Conservation (phyloP, 2,888 invertebrate species). For the Julus scanicus region DNA sequence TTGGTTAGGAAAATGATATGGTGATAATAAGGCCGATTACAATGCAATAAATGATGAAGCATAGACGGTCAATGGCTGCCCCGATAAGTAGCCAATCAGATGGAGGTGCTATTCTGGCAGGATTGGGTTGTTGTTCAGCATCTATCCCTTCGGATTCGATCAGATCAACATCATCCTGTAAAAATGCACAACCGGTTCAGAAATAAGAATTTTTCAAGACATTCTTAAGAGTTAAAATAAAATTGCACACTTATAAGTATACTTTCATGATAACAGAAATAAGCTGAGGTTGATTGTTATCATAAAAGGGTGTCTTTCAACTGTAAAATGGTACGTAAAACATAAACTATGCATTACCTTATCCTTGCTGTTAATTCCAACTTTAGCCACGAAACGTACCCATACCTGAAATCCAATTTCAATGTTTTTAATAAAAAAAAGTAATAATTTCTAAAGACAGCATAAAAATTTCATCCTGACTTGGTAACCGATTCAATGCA, state of each 20-base stretch:
- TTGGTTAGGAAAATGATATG: background rate
- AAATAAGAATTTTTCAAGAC: no score
- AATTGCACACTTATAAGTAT: no score
- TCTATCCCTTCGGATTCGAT: background rate
- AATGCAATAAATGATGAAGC: constrained; percentile 37
- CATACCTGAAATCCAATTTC: background rate
- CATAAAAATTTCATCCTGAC: no score
- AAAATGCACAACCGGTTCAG: background rate
- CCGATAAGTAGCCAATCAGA: constrained; percentile 47
- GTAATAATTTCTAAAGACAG: no score
- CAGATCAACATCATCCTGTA: constrained; percentile 13
- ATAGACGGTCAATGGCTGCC: constrained; percentile 35
- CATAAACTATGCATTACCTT: no score
- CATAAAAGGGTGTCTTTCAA: no score
- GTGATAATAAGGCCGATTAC: constrained; percentile 7
- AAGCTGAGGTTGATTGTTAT: no score
- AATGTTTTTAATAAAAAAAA: no score
- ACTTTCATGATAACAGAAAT: no score
- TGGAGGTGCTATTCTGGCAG: background rate
- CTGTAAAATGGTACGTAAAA: no score
- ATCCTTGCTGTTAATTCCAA: background rate
- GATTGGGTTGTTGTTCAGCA: background rate
- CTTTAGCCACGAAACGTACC: constrained; percentile 23
- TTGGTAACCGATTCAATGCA: no score
- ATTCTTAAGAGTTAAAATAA: no score